These are phyloP conservation scores for Lepidotrigona ventralis DNA, from an alignment of 1,140 invertebrate species.

Conservation along the genomic window DNA sequence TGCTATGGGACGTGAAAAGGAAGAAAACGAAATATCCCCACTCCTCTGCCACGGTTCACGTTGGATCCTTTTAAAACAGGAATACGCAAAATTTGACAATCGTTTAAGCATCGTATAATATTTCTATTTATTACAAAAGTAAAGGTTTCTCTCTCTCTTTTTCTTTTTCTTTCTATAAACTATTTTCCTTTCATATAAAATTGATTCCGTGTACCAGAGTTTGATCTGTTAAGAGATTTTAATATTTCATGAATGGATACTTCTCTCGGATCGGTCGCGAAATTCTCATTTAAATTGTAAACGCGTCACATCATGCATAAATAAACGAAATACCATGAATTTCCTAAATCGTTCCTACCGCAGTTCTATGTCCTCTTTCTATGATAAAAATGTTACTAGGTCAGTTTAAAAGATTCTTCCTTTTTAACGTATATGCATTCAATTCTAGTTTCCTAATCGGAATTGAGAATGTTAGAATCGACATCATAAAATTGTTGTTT, in stretches of 20 bases:
- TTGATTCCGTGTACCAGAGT: neutral
- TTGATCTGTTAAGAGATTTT: conserved; percentile 20
- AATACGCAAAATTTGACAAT: neutral
- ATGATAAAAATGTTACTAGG: neutral
- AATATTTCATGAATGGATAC: conserved; percentile 57
- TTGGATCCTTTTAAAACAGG: conserved; percentile 19
- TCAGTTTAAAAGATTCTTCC: neutral
- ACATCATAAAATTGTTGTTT: neutral
- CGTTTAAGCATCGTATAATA: neutral
- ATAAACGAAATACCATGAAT: conserved; percentile 14
- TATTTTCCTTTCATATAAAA: conserved; percentile 1
- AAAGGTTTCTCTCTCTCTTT: neutral
- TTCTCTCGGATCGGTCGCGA: neutral
- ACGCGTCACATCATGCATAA: neutral
- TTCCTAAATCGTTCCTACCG: neutral
- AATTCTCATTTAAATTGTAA: conserved; percentile 51
- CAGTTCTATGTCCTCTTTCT: neutral
- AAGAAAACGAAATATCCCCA: conserved; percentile 30
- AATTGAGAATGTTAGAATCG: neutral
- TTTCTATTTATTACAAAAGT: neutral
- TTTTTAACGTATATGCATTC: neutral
- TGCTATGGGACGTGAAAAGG: conserved; percentile 32
- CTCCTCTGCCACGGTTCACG: neutral
- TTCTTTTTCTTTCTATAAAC: neutral
- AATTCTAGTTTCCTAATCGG: neutral